phyloP scores from a whole-genome alignment of 2,113 vertebrate genomes.

The Oxyura jamaicensis region DNA sequence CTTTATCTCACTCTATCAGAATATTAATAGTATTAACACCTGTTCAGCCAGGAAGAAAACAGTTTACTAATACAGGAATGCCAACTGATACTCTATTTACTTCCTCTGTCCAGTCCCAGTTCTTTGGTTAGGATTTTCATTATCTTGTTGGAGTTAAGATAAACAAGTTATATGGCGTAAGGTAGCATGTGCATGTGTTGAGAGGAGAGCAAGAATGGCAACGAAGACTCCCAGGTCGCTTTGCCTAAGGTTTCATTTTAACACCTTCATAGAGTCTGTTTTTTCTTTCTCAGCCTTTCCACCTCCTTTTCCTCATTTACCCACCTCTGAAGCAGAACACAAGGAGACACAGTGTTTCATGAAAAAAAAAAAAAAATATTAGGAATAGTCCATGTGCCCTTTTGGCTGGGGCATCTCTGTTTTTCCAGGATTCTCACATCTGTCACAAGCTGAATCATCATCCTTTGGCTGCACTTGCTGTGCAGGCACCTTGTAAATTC shows the following conservation, averaged over 20 bases:
- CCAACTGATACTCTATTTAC: not conserved
- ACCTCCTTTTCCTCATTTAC: not conserved
- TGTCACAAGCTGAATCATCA: constrained; percentile 6
- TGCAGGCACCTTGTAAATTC: not conserved
- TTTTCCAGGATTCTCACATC: not conserved
- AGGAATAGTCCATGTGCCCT: not conserved
- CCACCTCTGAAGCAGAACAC: not conserved
- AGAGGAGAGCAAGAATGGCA: not conserved
- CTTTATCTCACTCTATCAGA: not conserved
- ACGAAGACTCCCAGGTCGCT: not conserved
- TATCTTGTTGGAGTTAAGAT: not conserved
- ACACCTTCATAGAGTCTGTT: not conserved
- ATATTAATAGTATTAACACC: not conserved
- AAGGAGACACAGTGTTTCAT: not conserved
- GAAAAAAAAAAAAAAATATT: not conserved
- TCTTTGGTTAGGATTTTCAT: not conserved
- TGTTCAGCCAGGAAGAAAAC: not conserved
- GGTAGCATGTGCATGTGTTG: not conserved
- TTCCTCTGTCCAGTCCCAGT: not conserved
- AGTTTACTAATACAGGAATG: not conserved
- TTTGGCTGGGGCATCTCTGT: not conserved
- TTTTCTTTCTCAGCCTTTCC: not conserved
- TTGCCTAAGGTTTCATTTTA: not conserved
- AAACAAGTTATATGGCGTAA: not conserved
- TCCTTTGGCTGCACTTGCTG: not conserved